Evolutionary conservation across 2,113 vertebrate genomes (phyloP).

Genomic region (Xenopus borealis): DNA sequence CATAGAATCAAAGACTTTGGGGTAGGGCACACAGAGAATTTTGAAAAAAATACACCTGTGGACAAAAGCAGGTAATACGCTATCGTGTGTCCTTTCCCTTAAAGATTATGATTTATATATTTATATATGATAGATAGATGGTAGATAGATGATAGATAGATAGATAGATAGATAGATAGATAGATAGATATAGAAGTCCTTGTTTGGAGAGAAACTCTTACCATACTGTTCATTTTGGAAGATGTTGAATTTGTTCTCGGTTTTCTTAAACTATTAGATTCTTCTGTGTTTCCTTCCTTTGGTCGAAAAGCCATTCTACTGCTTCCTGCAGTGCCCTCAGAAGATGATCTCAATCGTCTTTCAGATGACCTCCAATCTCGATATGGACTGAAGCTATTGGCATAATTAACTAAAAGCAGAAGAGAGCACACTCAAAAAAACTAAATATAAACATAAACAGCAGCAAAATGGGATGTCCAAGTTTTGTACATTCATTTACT

Average conservation of each 20-base stretch:
- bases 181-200: too few species aligned
- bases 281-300: constrained; percentile 73
- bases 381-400: constrained; percentile 77
- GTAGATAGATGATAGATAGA: too few species aligned
- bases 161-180: too few species aligned
- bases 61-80: too few species aligned
- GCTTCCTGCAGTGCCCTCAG: constrained; percentile 89
- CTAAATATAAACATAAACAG: background rate
- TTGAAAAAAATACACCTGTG: too few species aligned
- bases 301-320: constrained; percentile 79
- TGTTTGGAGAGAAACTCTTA: constrained; percentile 60
- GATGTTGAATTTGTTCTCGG: constrained; percentile 86
- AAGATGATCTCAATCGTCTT: constrained; percentile 85
- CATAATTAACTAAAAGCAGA: constrained; percentile 58
- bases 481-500: too few species aligned
- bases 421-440: background rate
- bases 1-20: too few species aligned
- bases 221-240: constrained; percentile 96
- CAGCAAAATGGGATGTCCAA: background rate
- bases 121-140: too few species aligned
- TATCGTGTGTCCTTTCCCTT: too few species aligned
- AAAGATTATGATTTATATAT: too few species aligned
- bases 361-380: constrained; percentile 85
- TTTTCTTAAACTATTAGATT: constrained; percentile 73
- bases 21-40: too few species aligned